phyloP scores from a whole-genome alignment of 2,888 invertebrate species.

The Zeuzera pyrina region DNA sequence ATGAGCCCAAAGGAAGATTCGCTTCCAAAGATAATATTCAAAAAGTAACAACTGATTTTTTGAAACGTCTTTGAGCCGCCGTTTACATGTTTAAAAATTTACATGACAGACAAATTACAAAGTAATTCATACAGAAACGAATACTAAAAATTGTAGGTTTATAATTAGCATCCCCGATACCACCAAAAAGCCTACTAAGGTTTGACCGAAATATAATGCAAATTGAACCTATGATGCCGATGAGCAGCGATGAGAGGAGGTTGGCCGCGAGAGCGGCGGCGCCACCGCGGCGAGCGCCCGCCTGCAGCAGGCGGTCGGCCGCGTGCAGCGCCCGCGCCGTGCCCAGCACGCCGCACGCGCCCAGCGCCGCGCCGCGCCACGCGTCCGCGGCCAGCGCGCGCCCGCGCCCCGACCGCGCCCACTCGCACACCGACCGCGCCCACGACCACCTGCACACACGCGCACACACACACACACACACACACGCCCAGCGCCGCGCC shows the following conservation, averaged over 20 bases:
- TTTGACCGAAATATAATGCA: no score
- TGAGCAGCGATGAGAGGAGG: constrained; percentile 57
- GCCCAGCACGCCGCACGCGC: constrained; percentile 53
- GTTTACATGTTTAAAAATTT: no score
- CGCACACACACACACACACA: no score
- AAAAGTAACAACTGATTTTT: no score
- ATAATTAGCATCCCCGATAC: no score
- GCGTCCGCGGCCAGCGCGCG: constrained; percentile 54
- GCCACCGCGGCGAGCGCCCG: constrained; percentile 50
- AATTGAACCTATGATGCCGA: constrained; percentile 56
- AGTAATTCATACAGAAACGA: no score
- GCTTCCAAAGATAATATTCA: no score
- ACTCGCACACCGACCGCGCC: constrained; percentile 48
- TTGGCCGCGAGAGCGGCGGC: constrained; percentile 55
- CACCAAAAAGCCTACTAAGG: no score
- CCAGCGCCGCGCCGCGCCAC: constrained; percentile 55
- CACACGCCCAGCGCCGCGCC: constrained; percentile 53
- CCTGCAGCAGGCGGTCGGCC: constrained; percentile 60
- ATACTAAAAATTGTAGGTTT: no score
- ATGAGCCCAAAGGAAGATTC: no score
- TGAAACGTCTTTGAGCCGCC: no score
- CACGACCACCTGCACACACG: constrained; percentile 55
- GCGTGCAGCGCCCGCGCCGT: constrained; percentile 64
- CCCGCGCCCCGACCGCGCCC: constrained; percentile 52
- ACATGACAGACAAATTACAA: no score